Percentiles rank a stretch among this genome's conserved stretches.
phyloP scores from a whole-genome alignment of 1,140 invertebrate species.

The Littorina saxatilis region DNA sequence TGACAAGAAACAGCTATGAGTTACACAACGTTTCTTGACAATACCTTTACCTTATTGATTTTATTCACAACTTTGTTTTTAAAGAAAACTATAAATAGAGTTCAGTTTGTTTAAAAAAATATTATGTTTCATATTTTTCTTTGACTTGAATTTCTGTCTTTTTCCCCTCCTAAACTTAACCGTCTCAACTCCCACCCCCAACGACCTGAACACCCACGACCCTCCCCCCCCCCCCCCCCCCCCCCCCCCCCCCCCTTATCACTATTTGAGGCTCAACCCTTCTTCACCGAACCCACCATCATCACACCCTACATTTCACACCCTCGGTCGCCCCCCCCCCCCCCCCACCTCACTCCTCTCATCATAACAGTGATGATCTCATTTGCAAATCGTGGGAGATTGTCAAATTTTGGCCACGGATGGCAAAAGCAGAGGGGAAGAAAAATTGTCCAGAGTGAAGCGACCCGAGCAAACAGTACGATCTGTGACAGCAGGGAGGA shows the following conservation, averaged over 20 bases:
- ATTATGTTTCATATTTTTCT: too few species aligned
- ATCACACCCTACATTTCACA: not conserved
- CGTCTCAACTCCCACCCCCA: too few species aligned
- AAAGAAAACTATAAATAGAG: too few species aligned
- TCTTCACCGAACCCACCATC: not conserved
- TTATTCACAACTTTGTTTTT: too few species aligned
- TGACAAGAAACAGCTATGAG: too few species aligned
- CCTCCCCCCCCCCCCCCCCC: too few species aligned
- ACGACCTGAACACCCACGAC: too few species aligned
- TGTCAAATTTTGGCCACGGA: constrained; percentile 26
- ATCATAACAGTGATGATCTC: constrained; percentile 25
- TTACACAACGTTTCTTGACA: too few species aligned
- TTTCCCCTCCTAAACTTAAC: too few species aligned
- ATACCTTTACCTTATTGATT: too few species aligned
- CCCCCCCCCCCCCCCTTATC: not conserved
- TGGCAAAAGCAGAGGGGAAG: constrained; percentile 1
- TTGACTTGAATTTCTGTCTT: too few species aligned
- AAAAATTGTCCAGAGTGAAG: constrained; percentile 12
- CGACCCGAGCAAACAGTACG: constrained; percentile 19
- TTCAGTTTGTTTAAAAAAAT: too few species aligned
- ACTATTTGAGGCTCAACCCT: not conserved
- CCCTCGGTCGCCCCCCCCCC: not conserved
- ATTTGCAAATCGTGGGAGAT: constrained; percentile 28
- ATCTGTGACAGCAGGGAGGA: constrained; percentile 22
- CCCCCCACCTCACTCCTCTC: not conserved